Conservation (phyloP, 2,113 vertebrate species). For the Cranoglanis bouderius region DNA sequence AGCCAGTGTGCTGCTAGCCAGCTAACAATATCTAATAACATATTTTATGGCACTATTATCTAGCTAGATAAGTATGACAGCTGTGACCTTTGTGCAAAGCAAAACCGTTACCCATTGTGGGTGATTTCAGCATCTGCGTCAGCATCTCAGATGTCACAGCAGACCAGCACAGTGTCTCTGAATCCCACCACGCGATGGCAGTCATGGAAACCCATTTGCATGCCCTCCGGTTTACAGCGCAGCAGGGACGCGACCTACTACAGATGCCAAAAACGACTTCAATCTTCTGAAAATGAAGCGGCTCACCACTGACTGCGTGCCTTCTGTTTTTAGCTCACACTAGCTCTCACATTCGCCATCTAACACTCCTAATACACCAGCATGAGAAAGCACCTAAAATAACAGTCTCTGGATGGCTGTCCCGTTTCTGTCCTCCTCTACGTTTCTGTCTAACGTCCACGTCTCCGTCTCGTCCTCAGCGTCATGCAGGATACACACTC, state of each 20-base stretch:
- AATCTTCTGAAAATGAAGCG: conserved; percentile 44
- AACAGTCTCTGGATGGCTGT: conserved; percentile 12
- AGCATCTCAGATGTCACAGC: neutral
- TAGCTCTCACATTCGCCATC: conserved; percentile 22
- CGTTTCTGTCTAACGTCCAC: neutral
- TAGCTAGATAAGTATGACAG: neutral
- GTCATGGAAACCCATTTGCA: conserved; percentile 21
- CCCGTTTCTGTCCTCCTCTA: conserved; percentile 23
- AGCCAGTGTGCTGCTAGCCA: neutral
- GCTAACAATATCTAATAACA: neutral
- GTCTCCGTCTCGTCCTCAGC: neutral
- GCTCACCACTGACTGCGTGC: conserved; percentile 14
- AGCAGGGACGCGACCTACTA: conserved; percentile 19
- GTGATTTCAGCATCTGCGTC: neutral
- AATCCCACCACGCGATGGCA: conserved; percentile 15
- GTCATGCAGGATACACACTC: neutral
- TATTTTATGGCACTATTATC: neutral
- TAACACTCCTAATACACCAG: conserved; percentile 24
- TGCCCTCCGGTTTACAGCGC: conserved; percentile 27
- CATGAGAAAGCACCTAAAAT: conserved; percentile 23
- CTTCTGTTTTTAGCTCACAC: conserved; percentile 43
- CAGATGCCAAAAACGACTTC: conserved; percentile 38
- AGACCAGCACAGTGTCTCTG: neutral
- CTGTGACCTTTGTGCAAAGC: neutral
- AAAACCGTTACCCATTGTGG: neutral